Conservation (phyloP, 2,113 vertebrate genomes). For the Poeciliopsis occidentalis region DNA sequence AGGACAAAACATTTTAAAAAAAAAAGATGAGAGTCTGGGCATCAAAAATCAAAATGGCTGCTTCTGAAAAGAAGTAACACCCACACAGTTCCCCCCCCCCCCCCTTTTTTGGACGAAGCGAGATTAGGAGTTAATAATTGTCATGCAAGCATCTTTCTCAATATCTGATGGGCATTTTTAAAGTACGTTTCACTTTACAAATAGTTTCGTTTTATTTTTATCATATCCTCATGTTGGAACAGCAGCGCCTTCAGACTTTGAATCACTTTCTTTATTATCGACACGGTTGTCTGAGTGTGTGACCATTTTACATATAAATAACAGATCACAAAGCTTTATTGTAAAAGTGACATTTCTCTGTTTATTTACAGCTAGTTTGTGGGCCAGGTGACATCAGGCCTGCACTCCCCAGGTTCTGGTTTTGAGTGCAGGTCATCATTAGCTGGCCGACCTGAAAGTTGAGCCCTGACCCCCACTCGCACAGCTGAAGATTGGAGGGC, state of each 20-base stretch:
- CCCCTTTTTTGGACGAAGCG: neutral
- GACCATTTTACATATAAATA: slow-evolving; percentile 72
- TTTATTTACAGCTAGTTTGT: slow-evolving; percentile 74
- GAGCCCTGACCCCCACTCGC: slow-evolving; percentile 72
- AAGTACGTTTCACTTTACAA: neutral
- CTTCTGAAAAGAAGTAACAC: neutral
- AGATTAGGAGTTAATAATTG: neutral
- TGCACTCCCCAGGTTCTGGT: slow-evolving; percentile 81
- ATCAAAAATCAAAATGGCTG: neutral
- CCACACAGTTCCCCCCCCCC: neutral
- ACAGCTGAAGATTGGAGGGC: slow-evolving; percentile 42
- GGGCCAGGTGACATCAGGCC: slow-evolving; percentile 84
- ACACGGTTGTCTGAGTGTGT: slow-evolving; percentile 39
- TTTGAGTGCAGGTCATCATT: slow-evolving; percentile 93
- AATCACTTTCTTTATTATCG: slow-evolving; percentile 63
- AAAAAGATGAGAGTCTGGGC: neutral
- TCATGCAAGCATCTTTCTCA: neutral
- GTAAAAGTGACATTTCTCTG: slow-evolving; percentile 61
- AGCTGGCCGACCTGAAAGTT: slow-evolving; percentile 81
- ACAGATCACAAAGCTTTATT: slow-evolving; percentile 60
- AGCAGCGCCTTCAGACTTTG: neutral
- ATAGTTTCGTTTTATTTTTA: neutral
- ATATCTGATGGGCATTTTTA: neutral
- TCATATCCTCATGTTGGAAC: neutral
- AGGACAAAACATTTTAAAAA: neutral